Evolutionary conservation across 2,797 vertebrate genomes (phyloP), one percentile per base, ranked within the genome.

Genomic region (Silurus aristotelis): DNA sequence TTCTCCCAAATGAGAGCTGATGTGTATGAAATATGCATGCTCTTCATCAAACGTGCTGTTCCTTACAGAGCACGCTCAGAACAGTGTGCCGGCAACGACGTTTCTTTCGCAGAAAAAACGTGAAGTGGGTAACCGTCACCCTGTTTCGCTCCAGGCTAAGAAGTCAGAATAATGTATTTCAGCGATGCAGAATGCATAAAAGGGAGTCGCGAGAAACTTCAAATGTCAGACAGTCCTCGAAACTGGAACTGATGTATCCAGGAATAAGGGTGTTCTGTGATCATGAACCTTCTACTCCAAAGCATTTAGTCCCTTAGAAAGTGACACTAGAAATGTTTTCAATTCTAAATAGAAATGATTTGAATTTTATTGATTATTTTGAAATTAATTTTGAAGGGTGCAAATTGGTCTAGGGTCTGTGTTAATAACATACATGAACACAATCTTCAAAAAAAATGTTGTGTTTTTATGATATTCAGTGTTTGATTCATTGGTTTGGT

Each of bases 21-120:
- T 87, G 81, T 82, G 75, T 87, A 88, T 90, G 87, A 90, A 89
- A 89, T 87, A 90, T 89, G 90, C 88, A 90, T 90, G 83, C 80
- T 81, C 84, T 82, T 83, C 67, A 79, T 79, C 58, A 63, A 79
- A 79, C 38, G 17, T 55, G 19, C 55, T 20, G 58, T 46, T 79
- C 27, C 56, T 63, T 80, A 52, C 78, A 6, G 61, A 15, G 58
- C 20, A 1, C 20, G 19, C 76, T 78, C 58, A 15, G 76, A 78
- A 63, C 31, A 78, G 76, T 56, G 58, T 79, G 76, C 43, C 6
- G 76, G 58, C 31, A 20, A 63, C 58, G n/a, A n/a, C 58, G 15
- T 14, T 31, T 63, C 19, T 20, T 46, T 79, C 13, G 14, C 19
- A 3, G 27, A 5, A 7, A 14, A 79, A n/a, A 38, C 38, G 38